Evolutionary conservation across 2,797 vertebrate species (phyloP), one percentile per base, ranked within the genome.

Genomic region (Sardinella longiceps): DNA sequence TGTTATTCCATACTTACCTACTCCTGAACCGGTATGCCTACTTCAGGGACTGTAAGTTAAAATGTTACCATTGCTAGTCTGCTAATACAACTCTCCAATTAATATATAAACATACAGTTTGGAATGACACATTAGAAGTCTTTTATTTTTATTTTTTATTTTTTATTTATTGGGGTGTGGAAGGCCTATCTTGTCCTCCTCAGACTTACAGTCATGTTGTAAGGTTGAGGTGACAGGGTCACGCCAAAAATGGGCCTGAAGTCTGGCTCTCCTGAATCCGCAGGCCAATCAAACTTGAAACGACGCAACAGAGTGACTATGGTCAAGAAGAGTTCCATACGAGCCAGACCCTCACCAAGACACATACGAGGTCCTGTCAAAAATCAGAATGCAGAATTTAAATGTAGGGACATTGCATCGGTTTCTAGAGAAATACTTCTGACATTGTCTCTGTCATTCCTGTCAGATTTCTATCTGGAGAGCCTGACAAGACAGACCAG

Each of bases 251-350:
- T 37, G 5, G 86, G 84, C 7, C 53, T 86, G 43, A 63, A 87
- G 45, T 82, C 86, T 37, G 89, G 89, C 39, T 70, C 77, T n/a
- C 84, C 86, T 0, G 85, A 83, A 74, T 89, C 83, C 25, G 86
- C 80, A 0, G 89, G 89, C 81, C 87, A 88, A 50, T 70, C 15
- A 48, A 89, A 87, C 81, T 83, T 82, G 58, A 86, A 89, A 6
- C 43, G 82, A 7, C 56, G 86, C 81, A 90, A 39, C 80, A 90
- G 56, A 23, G 87, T 82, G 18, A 89, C 86, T 23, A 87, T 10
- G 43, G 86, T 48, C 39, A 89, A 80, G 39, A 89, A 89, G 58
- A 89, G 88, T 84, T 88, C 86, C 86, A 87, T 87, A 39, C 84
- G 86, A 0, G 84, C 86, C 60, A 87, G 63, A 84, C 82, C 58